A percentile compares a stretch with the other conserved stretches of the same genome.
phyloP scores from a whole-genome alignment of 2,888 invertebrate genomes.

The Agrypnus murinus region DNA sequence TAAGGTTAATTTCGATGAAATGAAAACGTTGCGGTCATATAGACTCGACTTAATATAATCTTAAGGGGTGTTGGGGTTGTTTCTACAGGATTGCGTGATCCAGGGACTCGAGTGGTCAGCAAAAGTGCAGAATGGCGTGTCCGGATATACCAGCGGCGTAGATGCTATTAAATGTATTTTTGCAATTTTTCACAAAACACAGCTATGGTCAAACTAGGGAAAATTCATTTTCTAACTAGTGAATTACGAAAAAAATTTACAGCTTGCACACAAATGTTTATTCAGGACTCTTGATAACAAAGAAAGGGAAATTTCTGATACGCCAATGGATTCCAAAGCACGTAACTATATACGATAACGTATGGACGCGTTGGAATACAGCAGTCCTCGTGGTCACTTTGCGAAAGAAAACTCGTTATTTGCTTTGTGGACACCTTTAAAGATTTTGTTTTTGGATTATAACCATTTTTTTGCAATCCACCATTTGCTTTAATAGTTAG shows the following conservation, averaged over 20 bases:
- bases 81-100: slow-evolving; percentile 65
- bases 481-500: neutral
- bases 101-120: slow-evolving; percentile 65
- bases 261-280: neutral
- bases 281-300: neutral
- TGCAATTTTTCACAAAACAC: slow-evolving; percentile 3
- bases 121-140: slow-evolving; percentile 70
- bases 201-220: too few relatives aligned
- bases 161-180: slow-evolving; percentile 2
- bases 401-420: slow-evolving; percentile 44
- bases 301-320: slow-evolving; percentile 10
- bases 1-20: slow-evolving; percentile 48
- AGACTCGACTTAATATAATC: slow-evolving; percentile 50
- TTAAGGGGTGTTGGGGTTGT: slow-evolving; percentile 49
- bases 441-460: slow-evolving; percentile 30
- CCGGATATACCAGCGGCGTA: slow-evolving; percentile 65
- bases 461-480: neutral
- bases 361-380: slow-evolving; percentile 49
- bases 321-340: slow-evolving; percentile 49
- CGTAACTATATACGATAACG: slow-evolving; percentile 43
- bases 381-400: slow-evolving; percentile 47
- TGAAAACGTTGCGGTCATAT: slow-evolving; percentile 43
- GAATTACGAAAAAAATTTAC: too few relatives aligned
- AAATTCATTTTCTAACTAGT: too few relatives aligned
- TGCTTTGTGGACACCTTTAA: slow-evolving; percentile 35